Base-by-base conservation (phyloP, 2,113 vertebrate species). In the Ammodramus savannarum region DNA sequence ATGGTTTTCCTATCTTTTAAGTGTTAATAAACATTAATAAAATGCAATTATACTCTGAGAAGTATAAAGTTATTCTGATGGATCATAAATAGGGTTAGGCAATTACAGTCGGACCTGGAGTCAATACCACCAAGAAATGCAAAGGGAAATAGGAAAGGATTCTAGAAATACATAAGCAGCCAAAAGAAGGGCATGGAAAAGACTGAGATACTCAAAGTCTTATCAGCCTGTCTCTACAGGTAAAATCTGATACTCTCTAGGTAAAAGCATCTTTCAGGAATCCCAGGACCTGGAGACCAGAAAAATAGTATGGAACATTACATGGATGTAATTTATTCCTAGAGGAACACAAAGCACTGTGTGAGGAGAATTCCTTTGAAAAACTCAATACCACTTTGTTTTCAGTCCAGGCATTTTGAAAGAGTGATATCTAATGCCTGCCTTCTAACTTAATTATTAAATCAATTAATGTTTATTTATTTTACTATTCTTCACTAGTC, bases 221-320 rank as follows among this genome's bases (percentile, higher is more conserved):
- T 51, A 23, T 49, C 7, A 2, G 22, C 8, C 6, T 48, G 12
- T 27, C 22, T 55, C 49, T 32, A 32, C 23, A 41, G 39, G 39
- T 41, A 41, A 41, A 41, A 41, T 41, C 39, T 41, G 39, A 15
- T 41, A 41, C 39, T 41, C 39, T 16, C 6, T 41, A 41, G 39
- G 11, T 22, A 71, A 75, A 91, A 66, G 5, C 7, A 67, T 7
- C 23, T n/a, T 46, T 55, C 61, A 85, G 51, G 22, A 78, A 55
- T 38, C 7, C 6, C 8, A 81, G 32, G 6, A 11, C 21, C 4
- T 2, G 0, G 0, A 49, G 8, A 51, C 8, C 17, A 59, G 6
- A 69, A 2, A 17, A 8, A 25, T 85, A 61, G 13, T 34, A n/a
- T 32, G n/a, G 16, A 92, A 58, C 6, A 34, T 65, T 80, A 39